Evolutionary conservation across 2,113 vertebrate genomes (phyloP).

Genomic region (Corvus hawaiiensis): DNA sequence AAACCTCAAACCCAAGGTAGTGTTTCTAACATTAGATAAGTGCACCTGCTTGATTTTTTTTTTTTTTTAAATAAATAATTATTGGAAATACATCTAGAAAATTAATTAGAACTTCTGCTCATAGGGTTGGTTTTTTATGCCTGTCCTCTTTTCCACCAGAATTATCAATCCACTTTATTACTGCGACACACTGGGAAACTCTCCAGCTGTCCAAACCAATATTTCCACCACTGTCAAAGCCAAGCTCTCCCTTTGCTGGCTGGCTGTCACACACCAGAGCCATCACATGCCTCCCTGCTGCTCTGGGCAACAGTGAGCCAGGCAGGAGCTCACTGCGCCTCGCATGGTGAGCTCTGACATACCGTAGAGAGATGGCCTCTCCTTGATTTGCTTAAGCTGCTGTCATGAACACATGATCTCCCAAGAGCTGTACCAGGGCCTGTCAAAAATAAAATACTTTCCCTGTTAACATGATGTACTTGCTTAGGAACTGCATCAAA

Average conservation of each 20-base stretch:
- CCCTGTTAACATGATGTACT: neutral
- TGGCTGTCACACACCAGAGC: neutral
- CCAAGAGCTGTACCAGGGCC: neutral
- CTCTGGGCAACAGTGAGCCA: slow-evolving; percentile 15
- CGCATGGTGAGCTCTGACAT: neutral
- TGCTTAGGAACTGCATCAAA: neutral
- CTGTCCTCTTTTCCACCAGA: neutral
- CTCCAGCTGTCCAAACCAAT: neutral
- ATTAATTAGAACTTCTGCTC: neutral
- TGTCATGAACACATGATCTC: neutral
- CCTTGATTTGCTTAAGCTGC: slow-evolving; percentile 8
- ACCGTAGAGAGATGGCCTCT: neutral
- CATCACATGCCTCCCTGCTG: slow-evolving; percentile 62
- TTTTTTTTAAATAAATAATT: neutral
- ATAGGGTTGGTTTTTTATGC: neutral
- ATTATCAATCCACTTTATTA: neutral
- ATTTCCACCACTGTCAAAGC: slow-evolving; percentile 12
- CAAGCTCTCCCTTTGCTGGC: neutral
- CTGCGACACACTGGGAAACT: neutral
- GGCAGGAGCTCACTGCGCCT: neutral
- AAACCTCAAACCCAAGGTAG: accelerated
- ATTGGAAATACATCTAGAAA: neutral
- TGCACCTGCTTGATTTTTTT: neutral
- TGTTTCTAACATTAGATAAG: neutral
- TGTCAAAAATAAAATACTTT: neutral